Percentiles rank a stretch among this genome's conserved stretches.
These are phyloP conservation scores for Solenopsis fugax DNA, from an alignment of 1,140 invertebrate genomes.

Conservation along the genomic window DNA sequence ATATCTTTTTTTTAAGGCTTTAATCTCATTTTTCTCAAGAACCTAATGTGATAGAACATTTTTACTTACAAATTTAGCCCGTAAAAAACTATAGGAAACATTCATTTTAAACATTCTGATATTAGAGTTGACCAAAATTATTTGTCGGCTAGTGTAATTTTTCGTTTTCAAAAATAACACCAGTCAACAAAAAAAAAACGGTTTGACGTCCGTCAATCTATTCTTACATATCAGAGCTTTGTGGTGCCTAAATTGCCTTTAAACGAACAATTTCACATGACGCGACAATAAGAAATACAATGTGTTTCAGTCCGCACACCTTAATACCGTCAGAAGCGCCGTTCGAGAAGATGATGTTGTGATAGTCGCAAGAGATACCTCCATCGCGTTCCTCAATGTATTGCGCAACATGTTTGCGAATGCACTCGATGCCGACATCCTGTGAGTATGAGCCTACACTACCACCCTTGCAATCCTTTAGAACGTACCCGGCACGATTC, in stretches of 20 bases:
- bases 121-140: too few relatives aligned
- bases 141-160: not conserved
- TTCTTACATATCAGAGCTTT: not conserved
- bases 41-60: too few relatives aligned
- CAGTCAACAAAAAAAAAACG: too few relatives aligned
- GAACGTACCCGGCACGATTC: conserved; percentile 90
- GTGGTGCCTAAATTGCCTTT: too few relatives aligned
- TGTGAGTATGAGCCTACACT: conserved; percentile 97
- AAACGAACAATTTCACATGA: too few relatives aligned
- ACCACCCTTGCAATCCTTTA: conserved; percentile 93
- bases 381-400: conserved; percentile 96
- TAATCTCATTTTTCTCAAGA: too few relatives aligned
- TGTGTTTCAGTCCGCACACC: conserved; percentile 83
- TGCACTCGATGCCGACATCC: conserved; percentile 96
- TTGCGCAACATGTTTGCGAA: conserved; percentile 95
- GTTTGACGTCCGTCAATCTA: too few relatives aligned
- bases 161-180: too few relatives aligned
- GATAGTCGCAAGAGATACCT: conserved; percentile 90
- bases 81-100: too few relatives aligned
- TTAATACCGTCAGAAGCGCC: conserved; percentile 98
- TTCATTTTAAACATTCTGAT: too few relatives aligned
- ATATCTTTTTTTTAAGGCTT: too few relatives aligned
- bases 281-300: not conserved
- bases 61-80: too few relatives aligned
- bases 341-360: conserved; percentile 95